Evolutionary conservation across 2,113 vertebrate species (phyloP).

Genomic region (Lathamus discolor): DNA sequence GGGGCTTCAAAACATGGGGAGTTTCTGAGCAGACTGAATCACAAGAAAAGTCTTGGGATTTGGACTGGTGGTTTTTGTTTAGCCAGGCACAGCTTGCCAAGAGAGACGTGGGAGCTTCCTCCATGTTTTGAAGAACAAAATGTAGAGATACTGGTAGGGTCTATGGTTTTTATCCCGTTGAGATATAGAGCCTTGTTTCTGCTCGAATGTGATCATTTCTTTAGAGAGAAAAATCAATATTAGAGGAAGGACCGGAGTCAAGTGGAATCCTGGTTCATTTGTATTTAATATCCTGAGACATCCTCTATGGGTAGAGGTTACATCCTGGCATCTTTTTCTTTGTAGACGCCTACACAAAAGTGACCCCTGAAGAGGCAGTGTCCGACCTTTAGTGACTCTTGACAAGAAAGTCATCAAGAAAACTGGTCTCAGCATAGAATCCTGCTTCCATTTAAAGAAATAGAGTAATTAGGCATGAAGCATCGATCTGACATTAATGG

Average conservation of each 20-base stretch:
- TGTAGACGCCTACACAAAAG: background rate
- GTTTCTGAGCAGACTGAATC: background rate
- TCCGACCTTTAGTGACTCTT: background rate
- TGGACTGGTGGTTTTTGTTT: background rate
- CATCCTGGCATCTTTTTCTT: background rate
- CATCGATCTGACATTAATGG: background rate
- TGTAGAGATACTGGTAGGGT: background rate
- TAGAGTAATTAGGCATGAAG: background rate
- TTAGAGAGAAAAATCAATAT: background rate
- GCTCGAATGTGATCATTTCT: background rate
- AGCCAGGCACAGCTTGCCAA: background rate
- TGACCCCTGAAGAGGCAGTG: background rate
- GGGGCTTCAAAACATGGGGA: background rate
- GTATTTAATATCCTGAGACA: background rate
- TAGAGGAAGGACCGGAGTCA: background rate
- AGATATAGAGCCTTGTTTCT: background rate
- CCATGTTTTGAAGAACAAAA: background rate
- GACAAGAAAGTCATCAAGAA: background rate
- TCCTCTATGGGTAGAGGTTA: background rate
- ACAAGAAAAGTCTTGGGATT: background rate
- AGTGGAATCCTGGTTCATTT: background rate
- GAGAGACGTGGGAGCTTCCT: background rate
- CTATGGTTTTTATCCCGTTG: background rate
- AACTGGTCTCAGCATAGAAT: background rate
- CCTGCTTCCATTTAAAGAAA: background rate